phyloP scores from a whole-genome alignment of 1,140 invertebrate species.

The Lepidurus apus region DNA sequence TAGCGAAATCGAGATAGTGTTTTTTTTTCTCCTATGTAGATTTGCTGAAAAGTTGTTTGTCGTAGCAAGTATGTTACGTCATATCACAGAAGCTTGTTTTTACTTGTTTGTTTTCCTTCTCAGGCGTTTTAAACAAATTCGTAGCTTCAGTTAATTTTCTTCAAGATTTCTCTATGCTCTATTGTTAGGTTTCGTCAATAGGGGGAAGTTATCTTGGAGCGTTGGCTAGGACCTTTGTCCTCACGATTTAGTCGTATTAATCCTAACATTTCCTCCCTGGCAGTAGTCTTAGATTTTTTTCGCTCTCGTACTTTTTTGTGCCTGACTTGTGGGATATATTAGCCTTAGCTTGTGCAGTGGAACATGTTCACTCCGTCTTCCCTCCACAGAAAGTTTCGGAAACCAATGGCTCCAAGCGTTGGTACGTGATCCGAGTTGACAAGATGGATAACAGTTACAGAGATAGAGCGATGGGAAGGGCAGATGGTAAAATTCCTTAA shows the following conservation, averaged over 20 bases:
- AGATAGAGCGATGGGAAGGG: not conserved
- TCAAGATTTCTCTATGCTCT: not conserved
- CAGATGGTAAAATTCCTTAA: not conserved
- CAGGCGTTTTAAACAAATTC: too few species aligned
- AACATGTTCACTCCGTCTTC: not conserved
- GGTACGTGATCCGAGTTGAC: not conserved
- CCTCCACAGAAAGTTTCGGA: not conserved
- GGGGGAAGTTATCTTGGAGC: not conserved
- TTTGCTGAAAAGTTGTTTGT: too few species aligned
- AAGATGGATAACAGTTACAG: not conserved
- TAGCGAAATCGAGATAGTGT: too few species aligned
- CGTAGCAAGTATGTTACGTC: too few species aligned
- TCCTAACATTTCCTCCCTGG: not conserved
- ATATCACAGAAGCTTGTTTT: too few species aligned
- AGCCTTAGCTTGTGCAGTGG: not conserved
- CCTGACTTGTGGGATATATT: not conserved
- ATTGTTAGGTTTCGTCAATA: not conserved
- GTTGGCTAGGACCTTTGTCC: not conserved
- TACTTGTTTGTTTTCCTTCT: too few species aligned
- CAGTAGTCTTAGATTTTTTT: not conserved
- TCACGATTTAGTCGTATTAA: not conserved
- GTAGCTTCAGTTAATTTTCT: not conserved
- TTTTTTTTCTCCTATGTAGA: too few species aligned
- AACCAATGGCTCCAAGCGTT: slow-evolving; percentile 11
- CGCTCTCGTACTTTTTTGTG: not conserved